phyloP scores from a whole-genome alignment of 30 jellyfish, hydroid and myxozoan species.

The Aurelia aurita region DNA sequence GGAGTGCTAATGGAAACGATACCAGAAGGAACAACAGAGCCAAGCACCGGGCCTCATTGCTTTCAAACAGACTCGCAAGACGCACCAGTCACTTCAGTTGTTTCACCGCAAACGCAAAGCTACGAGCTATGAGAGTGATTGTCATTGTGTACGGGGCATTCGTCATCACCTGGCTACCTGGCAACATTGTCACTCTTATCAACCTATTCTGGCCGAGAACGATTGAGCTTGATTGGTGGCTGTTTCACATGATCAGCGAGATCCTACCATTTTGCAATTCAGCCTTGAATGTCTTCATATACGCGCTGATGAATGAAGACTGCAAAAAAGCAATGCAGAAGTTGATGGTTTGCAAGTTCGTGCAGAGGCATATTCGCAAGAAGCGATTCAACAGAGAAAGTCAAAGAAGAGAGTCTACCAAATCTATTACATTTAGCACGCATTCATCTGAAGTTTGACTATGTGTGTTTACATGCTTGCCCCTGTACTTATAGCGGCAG shows the following conservation, averaged over 20 bases:
- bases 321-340: background rate
- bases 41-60: background rate
- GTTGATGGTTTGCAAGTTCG: background rate
- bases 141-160: constrained; percentile 72
- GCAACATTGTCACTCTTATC: constrained; percentile 16
- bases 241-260: constrained; percentile 6
- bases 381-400: background rate
- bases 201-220: background rate
- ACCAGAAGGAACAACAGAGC: background rate
- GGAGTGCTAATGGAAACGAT: background rate
- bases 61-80: background rate
- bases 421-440: background rate
- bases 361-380: background rate
- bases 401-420: background rate
- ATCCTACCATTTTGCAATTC: constrained; percentile 49
- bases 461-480: too few species aligned
- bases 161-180: constrained; percentile 62
- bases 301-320: constrained; percentile 54
- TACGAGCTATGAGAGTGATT: constrained; percentile 38
- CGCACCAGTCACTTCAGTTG: background rate
- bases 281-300: constrained; percentile 59
- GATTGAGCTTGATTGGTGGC: constrained; percentile 29
- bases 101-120: constrained; percentile 25
- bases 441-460: background rate
- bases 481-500: too few species aligned